A percentile compares a stretch with the other conserved stretches of the same genome.
Conservation (phyloP, 2,888 invertebrate genomes). For the Phragmatobia fuliginosa region DNA sequence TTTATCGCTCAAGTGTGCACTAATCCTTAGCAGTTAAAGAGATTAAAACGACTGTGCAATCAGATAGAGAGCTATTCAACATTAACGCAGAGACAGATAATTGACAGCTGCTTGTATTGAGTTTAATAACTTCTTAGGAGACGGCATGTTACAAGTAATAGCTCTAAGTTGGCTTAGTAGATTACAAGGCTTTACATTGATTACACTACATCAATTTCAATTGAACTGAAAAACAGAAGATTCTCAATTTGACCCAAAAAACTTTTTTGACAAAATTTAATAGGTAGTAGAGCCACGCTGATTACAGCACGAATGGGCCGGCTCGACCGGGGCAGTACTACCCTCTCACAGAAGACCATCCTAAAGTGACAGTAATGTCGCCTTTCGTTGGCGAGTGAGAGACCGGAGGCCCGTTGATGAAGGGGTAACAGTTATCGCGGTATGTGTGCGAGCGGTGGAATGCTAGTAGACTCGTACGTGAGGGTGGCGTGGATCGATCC, state of each 20-base stretch:
- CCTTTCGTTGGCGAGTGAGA: too few species aligned
- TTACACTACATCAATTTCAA: neutral
- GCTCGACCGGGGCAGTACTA: too few species aligned
- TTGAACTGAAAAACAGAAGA: neutral
- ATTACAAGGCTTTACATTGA: neutral
- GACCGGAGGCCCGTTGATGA: too few species aligned
- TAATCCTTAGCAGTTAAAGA: conserved; percentile 2
- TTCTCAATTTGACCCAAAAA: neutral
- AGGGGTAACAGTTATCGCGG: too few species aligned
- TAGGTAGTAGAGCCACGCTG: too few species aligned
- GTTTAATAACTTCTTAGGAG: neutral
- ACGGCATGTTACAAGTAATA: neutral
- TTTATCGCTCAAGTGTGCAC: neutral
- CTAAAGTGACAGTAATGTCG: too few species aligned
- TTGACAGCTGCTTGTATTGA: conserved; percentile 4
- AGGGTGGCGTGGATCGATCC: too few species aligned
- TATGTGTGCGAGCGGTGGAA: too few species aligned
- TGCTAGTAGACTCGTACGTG: too few species aligned
- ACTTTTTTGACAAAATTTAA: too few species aligned
- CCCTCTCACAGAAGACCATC: too few species aligned
- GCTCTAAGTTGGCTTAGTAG: neutral
- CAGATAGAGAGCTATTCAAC: conserved; percentile 2
- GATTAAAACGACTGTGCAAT: neutral
- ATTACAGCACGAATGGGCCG: too few species aligned
- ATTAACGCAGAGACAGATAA: neutral